Percentiles rank a stretch among this genome's conserved stretches.
These are phyloP conservation scores for Pseudorasbora parva DNA, from an alignment of 2,113 vertebrate genomes.

Conservation along the genomic window DNA sequence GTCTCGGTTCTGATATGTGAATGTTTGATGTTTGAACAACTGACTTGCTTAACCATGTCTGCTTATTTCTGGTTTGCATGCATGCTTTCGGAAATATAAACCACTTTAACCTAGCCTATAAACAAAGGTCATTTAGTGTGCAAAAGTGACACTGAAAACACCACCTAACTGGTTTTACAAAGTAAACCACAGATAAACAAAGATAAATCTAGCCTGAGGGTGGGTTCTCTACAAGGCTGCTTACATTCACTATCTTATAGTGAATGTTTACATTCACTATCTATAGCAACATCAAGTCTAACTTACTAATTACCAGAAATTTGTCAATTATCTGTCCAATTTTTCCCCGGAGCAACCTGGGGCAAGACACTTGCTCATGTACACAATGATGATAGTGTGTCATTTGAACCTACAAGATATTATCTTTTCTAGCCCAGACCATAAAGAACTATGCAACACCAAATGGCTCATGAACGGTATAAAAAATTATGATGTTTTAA, in stretches of 20 bases:
- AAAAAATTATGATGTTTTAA: too few relatives aligned
- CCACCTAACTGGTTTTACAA: conserved; percentile 26
- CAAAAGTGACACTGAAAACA: conserved; percentile 40
- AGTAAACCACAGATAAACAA: conserved; percentile 20
- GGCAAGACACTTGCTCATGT: neutral
- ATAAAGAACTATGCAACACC: neutral
- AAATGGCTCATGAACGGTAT: neutral
- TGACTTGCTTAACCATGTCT: neutral
- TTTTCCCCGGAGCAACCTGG: neutral
- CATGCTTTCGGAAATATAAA: neutral
- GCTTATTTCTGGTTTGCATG: neutral
- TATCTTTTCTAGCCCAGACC: neutral
- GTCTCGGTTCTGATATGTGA: neutral
- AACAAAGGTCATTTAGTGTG: neutral
- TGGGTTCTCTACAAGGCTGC: neutral
- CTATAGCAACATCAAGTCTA: neutral
- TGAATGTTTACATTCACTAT: neutral
- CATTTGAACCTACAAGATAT: neutral
- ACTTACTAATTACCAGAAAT: neutral
- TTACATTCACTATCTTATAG: neutral
- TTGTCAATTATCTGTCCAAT: neutral
- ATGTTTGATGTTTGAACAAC: neutral
- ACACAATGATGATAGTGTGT: neutral
- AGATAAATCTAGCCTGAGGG: conserved; percentile 1
- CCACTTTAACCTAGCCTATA: neutral